Percentiles rank a stretch among this genome's conserved stretches.
Evolutionary conservation across 2,888 invertebrate genomes (phyloP).

Genomic region (Sphaerophoria taeniata): DNA sequence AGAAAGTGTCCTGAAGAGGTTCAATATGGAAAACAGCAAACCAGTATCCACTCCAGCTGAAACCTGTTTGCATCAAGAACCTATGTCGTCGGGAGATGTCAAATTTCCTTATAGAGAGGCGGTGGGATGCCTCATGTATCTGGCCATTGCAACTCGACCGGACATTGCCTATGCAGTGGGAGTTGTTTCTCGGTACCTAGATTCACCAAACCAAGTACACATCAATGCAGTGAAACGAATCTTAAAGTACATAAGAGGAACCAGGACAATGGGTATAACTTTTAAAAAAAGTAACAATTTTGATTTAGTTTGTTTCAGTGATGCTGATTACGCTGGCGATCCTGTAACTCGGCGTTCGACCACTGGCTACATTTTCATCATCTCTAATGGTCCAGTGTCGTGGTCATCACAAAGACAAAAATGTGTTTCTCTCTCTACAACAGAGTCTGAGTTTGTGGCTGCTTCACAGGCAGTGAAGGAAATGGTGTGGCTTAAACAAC

Average conservation of each 20-base stretch:
- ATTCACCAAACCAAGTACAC: background rate
- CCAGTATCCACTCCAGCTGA: slow-evolving; percentile 12
- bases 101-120: slow-evolving; percentile 3
- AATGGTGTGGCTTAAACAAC: slow-evolving; percentile 12
- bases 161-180: too few species aligned
- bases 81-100: background rate
- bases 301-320: slow-evolving; percentile 5
- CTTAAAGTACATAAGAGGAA: background rate
- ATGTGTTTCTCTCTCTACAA: slow-evolving; percentile 5
- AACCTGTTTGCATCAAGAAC: background rate
- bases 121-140: background rate
- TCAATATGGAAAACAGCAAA: background rate
- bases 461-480: slow-evolving; percentile 8
- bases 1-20: background rate
- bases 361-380: background rate
- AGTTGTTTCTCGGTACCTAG: slow-evolving; percentile 1
- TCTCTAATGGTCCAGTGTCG: slow-evolving; percentile 3
- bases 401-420: slow-evolving; percentile 17
- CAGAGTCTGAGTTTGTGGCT: background rate
- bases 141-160: background rate
- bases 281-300: background rate
- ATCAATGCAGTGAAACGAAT: background rate
- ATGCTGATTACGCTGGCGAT: background rate
- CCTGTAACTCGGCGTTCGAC: background rate
- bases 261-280: background rate